A percentile compares a stretch with the other conserved stretches of the same genome.
Evolutionary conservation across 2,888 invertebrate species (phyloP).

Genomic region (Chrysolina oricalcia): DNA sequence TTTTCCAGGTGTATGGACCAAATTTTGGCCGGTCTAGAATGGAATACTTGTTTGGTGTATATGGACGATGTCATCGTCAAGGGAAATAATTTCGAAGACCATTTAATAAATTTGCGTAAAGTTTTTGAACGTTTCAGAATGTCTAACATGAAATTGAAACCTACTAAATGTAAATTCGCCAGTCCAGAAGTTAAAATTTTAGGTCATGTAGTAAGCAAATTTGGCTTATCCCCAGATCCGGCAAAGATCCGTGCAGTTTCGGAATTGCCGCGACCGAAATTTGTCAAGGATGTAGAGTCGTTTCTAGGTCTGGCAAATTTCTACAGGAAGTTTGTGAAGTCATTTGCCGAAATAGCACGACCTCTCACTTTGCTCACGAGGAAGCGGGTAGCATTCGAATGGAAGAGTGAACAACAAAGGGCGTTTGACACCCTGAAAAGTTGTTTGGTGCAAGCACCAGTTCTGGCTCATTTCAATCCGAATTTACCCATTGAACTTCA

Average conservation of each 20-base stretch:
- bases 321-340: no score
- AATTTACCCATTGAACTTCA: neutral
- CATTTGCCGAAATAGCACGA: no score
- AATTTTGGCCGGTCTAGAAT: constrained; percentile 3
- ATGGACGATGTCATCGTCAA: neutral
- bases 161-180: constrained; percentile 8
- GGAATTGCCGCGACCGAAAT: no score
- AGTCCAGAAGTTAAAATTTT: no score
- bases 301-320: no score
- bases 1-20: constrained; percentile 23
- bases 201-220: no score
- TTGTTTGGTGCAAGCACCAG: neutral
- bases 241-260: no score
- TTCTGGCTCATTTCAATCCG: neutral
- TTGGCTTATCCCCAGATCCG: no score
- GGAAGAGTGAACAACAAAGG: neutral
- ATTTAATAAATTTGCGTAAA: neutral
- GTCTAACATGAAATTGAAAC: constrained; percentile 14
- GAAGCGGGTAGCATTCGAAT: neutral
- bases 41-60: constrained; percentile 14
- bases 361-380: no score
- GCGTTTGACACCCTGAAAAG: neutral
- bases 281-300: no score
- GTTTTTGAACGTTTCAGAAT: neutral
- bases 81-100: neutral